Evolutionary conservation across 2,888 invertebrate genomes (phyloP).

Genomic region (Chloroclysta siterata): DNA sequence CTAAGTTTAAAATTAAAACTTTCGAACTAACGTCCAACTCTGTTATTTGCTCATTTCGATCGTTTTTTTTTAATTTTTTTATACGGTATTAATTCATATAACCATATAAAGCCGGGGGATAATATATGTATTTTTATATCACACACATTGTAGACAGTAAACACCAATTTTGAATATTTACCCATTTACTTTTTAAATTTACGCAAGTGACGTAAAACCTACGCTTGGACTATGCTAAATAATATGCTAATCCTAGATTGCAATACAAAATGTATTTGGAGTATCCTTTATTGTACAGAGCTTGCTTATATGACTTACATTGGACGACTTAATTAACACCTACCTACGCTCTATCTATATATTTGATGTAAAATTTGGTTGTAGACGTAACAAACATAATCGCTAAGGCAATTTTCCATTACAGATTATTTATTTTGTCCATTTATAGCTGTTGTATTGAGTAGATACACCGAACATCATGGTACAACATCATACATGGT

Average conservation of each 20-base stretch:
- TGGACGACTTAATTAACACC: not conserved
- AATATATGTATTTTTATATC: too few species aligned
- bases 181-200: constrained; percentile 16
- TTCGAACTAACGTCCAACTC: too few species aligned
- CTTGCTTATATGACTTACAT: not conserved
- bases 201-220: constrained; percentile 17
- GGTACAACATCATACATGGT: constrained; percentile 16
- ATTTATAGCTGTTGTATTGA: not conserved
- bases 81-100: too few species aligned
- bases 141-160: too few species aligned
- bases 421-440: constrained; percentile 27
- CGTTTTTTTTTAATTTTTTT: too few species aligned
- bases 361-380: constrained; percentile 1
- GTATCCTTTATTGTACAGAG: not conserved
- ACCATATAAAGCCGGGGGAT: too few species aligned
- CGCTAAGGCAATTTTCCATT: constrained; percentile 27
- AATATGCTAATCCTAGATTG: constrained; percentile 10
- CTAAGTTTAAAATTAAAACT: too few species aligned
- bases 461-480: not conserved
- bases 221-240: constrained; percentile 9
- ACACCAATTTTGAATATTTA: constrained; percentile 4
- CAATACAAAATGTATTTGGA: constrained; percentile 18
- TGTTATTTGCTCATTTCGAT: too few species aligned
- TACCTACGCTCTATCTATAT: not conserved
- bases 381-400: not conserved